Evolutionary conservation across 1,140 invertebrate species (phyloP), one percentile per base, ranked within the genome.

Genomic region (Aricia agestis): DNA sequence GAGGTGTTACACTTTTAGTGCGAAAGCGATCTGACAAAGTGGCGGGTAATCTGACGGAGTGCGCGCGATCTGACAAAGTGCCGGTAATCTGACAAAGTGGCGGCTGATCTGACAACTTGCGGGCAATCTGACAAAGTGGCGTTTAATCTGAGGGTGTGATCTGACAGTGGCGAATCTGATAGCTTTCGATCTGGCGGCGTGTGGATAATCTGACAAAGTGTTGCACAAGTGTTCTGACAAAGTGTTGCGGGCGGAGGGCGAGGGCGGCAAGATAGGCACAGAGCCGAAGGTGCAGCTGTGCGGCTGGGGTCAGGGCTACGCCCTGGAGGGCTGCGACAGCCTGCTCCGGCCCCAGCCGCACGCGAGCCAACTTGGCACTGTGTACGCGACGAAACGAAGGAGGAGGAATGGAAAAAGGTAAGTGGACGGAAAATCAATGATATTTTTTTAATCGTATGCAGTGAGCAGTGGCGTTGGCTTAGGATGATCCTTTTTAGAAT

Each of bases 321-420:
- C 86, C 74, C 78, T 89, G 67, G 87, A 89, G 69, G 83, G 82
- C 85, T 86, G 86, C 81, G 88, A 89, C 77, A 74, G 83, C 41
- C 87, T 86, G 79, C 86, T 87, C 79, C 84, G 87, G 80, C 84
- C 85, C 79, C 87, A 87, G 78, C 84, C 87, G 69, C 85, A 90
- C 74, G 76, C 97, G 93, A 97, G 96, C 92, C 97, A 98, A 83
- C 94, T 98, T 77, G 97, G 97, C 73, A 98, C 98, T 78, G 98
- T 98, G 82, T 98, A 98, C 89, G 97, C 97, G 71, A 98, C 98
- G 70, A 99, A 98, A 89, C 92, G 98, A 80, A 93, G 98, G 85
- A 93, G 98, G 82, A 93, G 97, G 80, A 98, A 98, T 91, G 97
- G 97, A 76, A 98, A 98, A 93, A 98, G 97, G 98, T 98, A 92